Percentiles rank a stretch among this genome's conserved stretches.
phyloP scores from a whole-genome alignment of 2,888 invertebrate species.

The Conops quadrifasciatus region DNA sequence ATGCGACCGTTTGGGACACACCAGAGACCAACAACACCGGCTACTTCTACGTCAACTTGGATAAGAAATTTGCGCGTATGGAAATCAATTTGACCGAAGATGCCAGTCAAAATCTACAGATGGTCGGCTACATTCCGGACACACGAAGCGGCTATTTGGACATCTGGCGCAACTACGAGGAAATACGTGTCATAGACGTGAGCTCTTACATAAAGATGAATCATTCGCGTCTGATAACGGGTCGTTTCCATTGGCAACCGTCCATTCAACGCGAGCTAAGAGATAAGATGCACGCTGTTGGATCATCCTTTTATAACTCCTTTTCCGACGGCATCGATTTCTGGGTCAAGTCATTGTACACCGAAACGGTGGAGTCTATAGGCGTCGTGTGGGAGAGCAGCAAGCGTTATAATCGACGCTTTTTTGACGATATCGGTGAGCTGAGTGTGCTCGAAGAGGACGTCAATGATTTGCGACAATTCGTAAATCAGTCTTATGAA shows the following conservation, averaged over 20 bases:
- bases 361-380: conserved; percentile 75
- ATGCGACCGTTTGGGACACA: conserved; percentile 69
- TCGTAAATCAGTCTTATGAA: conserved; percentile 79
- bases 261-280: conserved; percentile 73
- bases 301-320: conserved; percentile 67
- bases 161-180: conserved; percentile 84
- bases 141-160: conserved; percentile 78
- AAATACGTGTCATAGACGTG: conserved; percentile 79
- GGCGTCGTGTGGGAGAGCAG: conserved; percentile 80
- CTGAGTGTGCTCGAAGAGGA: conserved; percentile 75
- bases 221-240: conserved; percentile 83
- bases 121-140: conserved; percentile 80
- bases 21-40: conserved; percentile 71
- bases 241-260: conserved; percentile 82
- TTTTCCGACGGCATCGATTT: conserved; percentile 69
- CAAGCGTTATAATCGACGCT: conserved; percentile 74
- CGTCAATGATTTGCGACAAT: conserved; percentile 70
- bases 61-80: conserved; percentile 71
- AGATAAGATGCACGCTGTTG: conserved; percentile 65
- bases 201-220: conserved; percentile 82
- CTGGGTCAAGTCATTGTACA: conserved; percentile 74
- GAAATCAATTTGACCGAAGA: conserved; percentile 77
- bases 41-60: conserved; percentile 69
- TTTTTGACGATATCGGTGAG: conserved; percentile 75
- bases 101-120: conserved; percentile 73